Evolutionary conservation across 2,113 vertebrate species (phyloP).

Genomic region (Oncorhynchus kisutch): DNA sequence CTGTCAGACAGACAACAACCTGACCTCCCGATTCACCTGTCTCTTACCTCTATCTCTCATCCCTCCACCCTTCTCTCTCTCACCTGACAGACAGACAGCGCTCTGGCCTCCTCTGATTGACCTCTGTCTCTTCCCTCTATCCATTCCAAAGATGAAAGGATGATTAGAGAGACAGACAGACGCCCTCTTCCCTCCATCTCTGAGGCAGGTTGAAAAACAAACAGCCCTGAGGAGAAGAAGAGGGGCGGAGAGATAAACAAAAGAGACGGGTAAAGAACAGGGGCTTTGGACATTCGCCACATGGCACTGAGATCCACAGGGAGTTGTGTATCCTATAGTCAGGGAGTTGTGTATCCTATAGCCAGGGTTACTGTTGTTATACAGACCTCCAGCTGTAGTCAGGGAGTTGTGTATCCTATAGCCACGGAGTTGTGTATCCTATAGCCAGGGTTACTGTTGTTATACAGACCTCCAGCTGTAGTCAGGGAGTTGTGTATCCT

Average conservation of each 20-base stretch:
- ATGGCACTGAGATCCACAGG: constrained; percentile 53
- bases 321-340: neutral
- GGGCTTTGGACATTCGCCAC: constrained; percentile 59
- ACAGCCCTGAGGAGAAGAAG: constrained; percentile 49
- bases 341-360: neutral
- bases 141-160: constrained; percentile 60
- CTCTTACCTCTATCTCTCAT: constrained; percentile 19
- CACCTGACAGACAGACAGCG: constrained; percentile 59
- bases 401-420: too few relatives aligned
- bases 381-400: too few relatives aligned
- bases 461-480: too few relatives aligned
- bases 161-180: constrained; percentile 22
- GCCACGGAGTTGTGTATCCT: too few relatives aligned
- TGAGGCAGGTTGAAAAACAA: constrained; percentile 73
- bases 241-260: neutral
- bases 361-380: too few relatives aligned
- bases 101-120: constrained; percentile 15
- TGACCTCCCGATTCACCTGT: too few relatives aligned
- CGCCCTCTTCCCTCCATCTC: constrained; percentile 37
- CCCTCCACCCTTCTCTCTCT: constrained; percentile 33
- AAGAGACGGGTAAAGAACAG: constrained; percentile 14
- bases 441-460: too few relatives aligned
- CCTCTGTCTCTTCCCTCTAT: constrained; percentile 5
- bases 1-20: too few relatives aligned
- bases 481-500: too few relatives aligned